Percentiles rank a stretch among this genome's conserved stretches.
These are phyloP conservation scores for Ichneumoninae sp. DNA, from an alignment of 2,888 invertebrate species.

Conservation along the genomic window DNA sequence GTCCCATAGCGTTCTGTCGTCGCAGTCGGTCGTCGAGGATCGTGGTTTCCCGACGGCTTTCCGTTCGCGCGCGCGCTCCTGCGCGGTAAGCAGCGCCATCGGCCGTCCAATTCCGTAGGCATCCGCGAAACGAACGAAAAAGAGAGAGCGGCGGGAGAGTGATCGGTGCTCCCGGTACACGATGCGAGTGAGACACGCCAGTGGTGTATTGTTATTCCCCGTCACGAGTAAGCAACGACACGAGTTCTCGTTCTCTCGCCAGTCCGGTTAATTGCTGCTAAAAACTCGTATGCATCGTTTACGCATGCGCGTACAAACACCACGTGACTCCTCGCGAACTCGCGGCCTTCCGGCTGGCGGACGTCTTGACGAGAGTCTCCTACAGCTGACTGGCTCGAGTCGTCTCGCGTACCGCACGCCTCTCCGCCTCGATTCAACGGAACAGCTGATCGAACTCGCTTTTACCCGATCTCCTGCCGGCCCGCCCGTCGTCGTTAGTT, in stretches of 20 bases:
- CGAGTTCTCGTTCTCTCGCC: constrained; percentile 3
- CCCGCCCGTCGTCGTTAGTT: constrained; percentile 12
- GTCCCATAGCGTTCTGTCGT: too few relatives aligned
- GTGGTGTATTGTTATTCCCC: constrained; percentile 1
- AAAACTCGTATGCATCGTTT: background rate
- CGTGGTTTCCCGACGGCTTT: background rate
- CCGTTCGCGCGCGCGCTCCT: background rate
- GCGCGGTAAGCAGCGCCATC: background rate
- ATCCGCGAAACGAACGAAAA: background rate
- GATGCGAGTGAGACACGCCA: background rate
- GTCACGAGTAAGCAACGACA: constrained; percentile 1
- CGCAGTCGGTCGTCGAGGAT: too few relatives aligned
- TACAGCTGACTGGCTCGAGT: constrained; percentile 45
- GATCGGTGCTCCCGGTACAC: background rate
- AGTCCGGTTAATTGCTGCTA: background rate
- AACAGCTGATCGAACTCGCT: constrained; percentile 63
- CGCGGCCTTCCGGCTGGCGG: background rate
- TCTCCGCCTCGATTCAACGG: constrained; percentile 17
- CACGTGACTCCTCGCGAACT: constrained; percentile 1
- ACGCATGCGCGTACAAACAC: background rate
- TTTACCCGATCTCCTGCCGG: background rate
- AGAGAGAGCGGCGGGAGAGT: background rate
- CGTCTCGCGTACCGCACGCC: constrained; percentile 12
- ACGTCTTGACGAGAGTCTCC: constrained; percentile 29
- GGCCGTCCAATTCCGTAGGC: background rate